Conservation (phyloP, 2,888 invertebrate genomes). For the Drosophila rubida region DNA sequence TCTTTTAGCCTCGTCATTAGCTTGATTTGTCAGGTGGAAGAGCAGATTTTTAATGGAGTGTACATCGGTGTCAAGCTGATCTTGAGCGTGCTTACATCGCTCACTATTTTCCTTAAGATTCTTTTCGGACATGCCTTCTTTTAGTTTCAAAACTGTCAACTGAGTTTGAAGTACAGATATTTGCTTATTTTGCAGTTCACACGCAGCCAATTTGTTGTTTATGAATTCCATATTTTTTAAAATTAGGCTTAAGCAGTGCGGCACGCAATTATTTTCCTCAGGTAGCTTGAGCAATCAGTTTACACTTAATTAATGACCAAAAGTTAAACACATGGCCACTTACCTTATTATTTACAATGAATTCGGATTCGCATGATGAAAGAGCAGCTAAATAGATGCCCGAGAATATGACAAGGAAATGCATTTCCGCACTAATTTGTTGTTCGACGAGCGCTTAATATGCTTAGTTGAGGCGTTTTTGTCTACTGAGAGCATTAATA, state of each 20-base stretch:
- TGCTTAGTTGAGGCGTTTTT: neutral
- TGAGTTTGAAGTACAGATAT: conserved; percentile 42
- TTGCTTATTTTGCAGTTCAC: conserved; percentile 33
- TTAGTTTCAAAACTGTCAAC: conserved; percentile 30
- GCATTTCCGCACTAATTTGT: conserved; percentile 9
- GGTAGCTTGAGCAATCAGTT: neutral
- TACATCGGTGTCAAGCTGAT: conserved; percentile 24
- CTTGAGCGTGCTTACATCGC: conserved; percentile 8
- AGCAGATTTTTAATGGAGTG: conserved; percentile 17
- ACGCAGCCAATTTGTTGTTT: conserved; percentile 31
- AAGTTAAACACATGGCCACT: neutral
- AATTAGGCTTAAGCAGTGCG: conserved; percentile 37
- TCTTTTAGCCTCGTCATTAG: conserved; percentile 3
- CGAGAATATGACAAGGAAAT: neutral
- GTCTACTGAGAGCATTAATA: conserved; percentile 16
- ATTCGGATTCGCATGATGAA: neutral
- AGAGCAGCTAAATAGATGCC: neutral
- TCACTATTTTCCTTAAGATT: conserved; percentile 15
- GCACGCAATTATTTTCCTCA: conserved; percentile 18
- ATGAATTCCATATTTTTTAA: conserved; percentile 15
- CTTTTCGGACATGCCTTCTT: conserved; percentile 29
- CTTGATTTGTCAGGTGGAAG: conserved; percentile 2
- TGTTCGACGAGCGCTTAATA: neutral
- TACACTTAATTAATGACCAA: neutral
- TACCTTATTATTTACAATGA: conserved; percentile 10